Base-by-base conservation (phyloP, 2,113 vertebrate species). In the Lamprotornis superbus region DNA sequence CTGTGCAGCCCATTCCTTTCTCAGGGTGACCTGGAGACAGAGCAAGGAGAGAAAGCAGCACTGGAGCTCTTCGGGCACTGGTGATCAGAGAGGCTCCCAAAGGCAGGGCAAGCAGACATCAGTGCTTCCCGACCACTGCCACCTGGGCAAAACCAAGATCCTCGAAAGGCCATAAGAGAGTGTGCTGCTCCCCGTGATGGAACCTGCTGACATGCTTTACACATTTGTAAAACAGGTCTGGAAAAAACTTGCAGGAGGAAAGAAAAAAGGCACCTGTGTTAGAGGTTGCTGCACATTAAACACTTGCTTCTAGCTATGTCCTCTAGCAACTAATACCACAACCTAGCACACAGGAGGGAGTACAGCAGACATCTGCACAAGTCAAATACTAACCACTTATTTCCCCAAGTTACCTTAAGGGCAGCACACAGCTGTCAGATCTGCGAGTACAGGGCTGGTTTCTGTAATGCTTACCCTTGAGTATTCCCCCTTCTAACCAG, bases 151-250 rank as follows among this genome's bases (percentile, higher is more conserved):
- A 85, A 39, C 21, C 23, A n/a, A 65, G 31, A 30, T 42, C 31
- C 49, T 46, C 5, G 1, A 57, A 82, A 70, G 24, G 30, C 55
- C 9, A 11, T 17, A 22, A 18, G 39, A 47, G 73, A n/a, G 1
- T 10, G 31, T 47, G 40, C 35, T 55, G 22, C 24, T 33, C 12
- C 22, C 39, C 17, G 4, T 4, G 3, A 27, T 20, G n/a, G 60
- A 70, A 70, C 25, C 28, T 47, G 4, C 8, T 40, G 15, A 28
- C 1, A 0, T 24, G 16, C 25, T 71, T 37, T 10, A 59, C 12
- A 7, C 7, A 1, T 60, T 35, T 59, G 35, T 44, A 60, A 79
- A 76, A 76, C 8, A 17, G 42, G 10, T 11, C 60, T 78, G 75
- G 39, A 82, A 57, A 89, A 24, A 80, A 55, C 50, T 49, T 25